Base-by-base conservation (phyloP, 2,797 vertebrate species). In the Liparis tanakae region DNA sequence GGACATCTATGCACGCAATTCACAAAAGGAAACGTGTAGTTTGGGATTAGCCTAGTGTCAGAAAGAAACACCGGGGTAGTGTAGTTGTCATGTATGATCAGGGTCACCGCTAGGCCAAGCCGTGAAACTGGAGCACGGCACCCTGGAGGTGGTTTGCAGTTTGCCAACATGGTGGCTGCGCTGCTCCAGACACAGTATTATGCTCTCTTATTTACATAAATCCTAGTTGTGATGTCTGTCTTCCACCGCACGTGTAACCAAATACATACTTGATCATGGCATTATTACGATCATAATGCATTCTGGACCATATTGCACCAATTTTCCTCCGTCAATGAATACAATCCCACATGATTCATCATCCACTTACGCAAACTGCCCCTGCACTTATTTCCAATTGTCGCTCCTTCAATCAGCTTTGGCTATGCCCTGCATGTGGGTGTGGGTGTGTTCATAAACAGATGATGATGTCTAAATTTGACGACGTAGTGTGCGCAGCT, bases 341-440 rank as follows among this genome's bases (percentile, higher is more conserved):
- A 43, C 61, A 76, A 68, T 14, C 48, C 59, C 55, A 39, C 5
- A 18, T 69, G 54, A 79, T 82, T 78, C 58, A 64, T 83, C 34
- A 59, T 63, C 70, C 63, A 67, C 70, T 85, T 56, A 67, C 34
- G 71, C 51, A 67, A 83, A 74, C 44, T 63, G 74, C 71, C 7
- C 14, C 56, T 6, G 54, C 79, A 51, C 74, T 79, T 79, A 37
- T 72, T 67, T 77, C 56, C 65, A 81, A 59, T 71, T 74, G 80
- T 59, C 60, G 62, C 75, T 69, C 54, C 70, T 85, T 84, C 67
- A 80, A 58, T 82, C 76, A 81, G 72, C 66, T 63, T 20, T 68
- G 55, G 7, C 67, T 65, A 39, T 60, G 64, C 55, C 44, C 43
- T 65, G 59, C 50, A 2, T 55, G 46, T 55, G 59, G 2, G 25